Percentiles rank a stretch among this genome's conserved stretches.
Evolutionary conservation across 2,888 invertebrate species (phyloP).

Genomic region (Augiades crinisus): DNA sequence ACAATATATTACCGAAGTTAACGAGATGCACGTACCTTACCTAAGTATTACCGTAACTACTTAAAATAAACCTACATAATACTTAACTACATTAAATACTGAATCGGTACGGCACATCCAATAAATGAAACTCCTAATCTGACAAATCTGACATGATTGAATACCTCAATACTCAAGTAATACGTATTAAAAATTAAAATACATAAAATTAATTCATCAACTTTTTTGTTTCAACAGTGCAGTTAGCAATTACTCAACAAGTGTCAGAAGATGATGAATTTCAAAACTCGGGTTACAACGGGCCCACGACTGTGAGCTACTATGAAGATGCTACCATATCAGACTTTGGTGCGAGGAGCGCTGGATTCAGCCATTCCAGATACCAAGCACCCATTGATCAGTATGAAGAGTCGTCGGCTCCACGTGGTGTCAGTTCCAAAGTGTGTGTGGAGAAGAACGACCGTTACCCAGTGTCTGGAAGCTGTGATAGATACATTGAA

Average conservation of each 20-base stretch:
- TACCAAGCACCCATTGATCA: conserved; percentile 39
- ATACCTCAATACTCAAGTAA: too few relatives aligned
- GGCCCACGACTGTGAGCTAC: conserved; percentile 10
- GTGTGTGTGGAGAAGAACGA: conserved; percentile 86
- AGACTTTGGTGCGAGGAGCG: not conserved
- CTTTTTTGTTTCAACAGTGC: conserved; percentile 1
- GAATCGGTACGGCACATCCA: too few relatives aligned
- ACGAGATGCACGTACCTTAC: too few relatives aligned
- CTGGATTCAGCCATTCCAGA: conserved; percentile 28
- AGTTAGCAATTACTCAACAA: conserved; percentile 10
- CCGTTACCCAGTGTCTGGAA: conserved; percentile 83
- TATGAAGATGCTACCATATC: conserved; percentile 9
- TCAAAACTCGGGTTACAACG: conserved; percentile 16
- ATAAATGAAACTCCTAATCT: too few relatives aligned
- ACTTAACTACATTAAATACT: too few relatives aligned
- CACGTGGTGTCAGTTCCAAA: conserved; percentile 39
- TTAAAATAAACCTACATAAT: too few relatives aligned
- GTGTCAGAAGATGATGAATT: conserved; percentile 8
- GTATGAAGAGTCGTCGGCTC: conserved; percentile 37
- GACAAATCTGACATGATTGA: too few relatives aligned
- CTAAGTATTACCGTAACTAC: too few relatives aligned
- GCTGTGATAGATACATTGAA: conserved; percentile 89
- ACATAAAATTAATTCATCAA: not conserved
- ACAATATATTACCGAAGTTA: too few relatives aligned
- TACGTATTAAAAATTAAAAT: not conserved